Percentiles rank a stretch among this genome's conserved stretches.
Conservation (phyloP, 1,140 invertebrate genomes). For the Monomorium pharaonis region DNA sequence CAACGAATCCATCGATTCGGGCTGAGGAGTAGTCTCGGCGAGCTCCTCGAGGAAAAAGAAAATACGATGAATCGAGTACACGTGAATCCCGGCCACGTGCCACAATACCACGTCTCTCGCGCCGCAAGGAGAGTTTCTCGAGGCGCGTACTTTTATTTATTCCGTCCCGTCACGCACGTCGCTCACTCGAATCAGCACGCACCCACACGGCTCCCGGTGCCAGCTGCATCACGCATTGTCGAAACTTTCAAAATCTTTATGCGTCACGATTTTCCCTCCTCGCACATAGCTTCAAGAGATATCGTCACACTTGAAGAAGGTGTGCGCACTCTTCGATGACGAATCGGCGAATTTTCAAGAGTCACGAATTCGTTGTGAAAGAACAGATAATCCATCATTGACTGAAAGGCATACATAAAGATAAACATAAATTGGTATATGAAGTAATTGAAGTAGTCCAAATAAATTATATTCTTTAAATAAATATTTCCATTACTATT, state of each 20-base stretch:
- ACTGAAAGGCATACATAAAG: constrained; percentile 1
- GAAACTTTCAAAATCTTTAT: constrained; percentile 67
- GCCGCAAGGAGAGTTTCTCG: constrained; percentile 40
- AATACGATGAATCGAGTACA: constrained; percentile 44
- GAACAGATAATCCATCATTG: neutral
- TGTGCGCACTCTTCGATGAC: constrained; percentile 36
- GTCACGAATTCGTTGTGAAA: constrained; percentile 17
- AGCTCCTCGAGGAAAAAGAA: constrained; percentile 38
- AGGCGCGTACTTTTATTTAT: constrained; percentile 77
- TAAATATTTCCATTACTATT: no score
- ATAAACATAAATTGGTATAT: neutral
- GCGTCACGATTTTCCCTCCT: constrained; percentile 61
- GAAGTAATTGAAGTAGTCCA: no score
- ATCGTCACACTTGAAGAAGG: constrained; percentile 40
- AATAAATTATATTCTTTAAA: no score
- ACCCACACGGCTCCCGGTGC: constrained; percentile 61
- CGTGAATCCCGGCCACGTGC: constrained; percentile 50
- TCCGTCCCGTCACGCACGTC: constrained; percentile 69
- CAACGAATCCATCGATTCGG: constrained; percentile 17
- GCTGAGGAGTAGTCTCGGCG: constrained; percentile 19
- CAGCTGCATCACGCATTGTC: constrained; percentile 70
- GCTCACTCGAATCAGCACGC: constrained; percentile 63
- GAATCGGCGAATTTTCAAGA: constrained; percentile 53
- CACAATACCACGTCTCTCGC: constrained; percentile 56
- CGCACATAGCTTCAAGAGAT: constrained; percentile 38